A percentile compares a stretch with the other conserved stretches of the same genome.
phyloP scores from a whole-genome alignment of 2,797 vertebrate species.

The Gephyroberyx darwinii region DNA sequence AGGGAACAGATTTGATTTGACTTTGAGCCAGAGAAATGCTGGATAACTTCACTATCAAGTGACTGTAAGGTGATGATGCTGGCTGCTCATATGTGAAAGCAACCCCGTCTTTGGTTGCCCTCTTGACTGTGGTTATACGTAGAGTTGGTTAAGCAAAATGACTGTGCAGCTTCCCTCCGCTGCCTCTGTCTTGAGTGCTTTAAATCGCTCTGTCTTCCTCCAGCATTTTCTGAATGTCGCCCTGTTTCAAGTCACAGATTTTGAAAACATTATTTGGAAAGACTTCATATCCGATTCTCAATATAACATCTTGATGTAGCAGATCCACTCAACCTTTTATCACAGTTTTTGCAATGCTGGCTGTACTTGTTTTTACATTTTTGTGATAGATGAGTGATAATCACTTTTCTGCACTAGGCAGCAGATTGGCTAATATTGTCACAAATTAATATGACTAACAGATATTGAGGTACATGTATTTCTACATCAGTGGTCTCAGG shows the following conservation, averaged over 20 bases:
- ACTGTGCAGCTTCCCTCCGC: constrained; percentile 3
- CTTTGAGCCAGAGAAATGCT: neutral
- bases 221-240: constrained; percentile 32
- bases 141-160: neutral
- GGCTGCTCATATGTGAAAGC: neutral
- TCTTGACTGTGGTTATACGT: neutral
- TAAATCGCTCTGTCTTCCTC: constrained; percentile 57
- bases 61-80: neutral
- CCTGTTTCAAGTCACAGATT: constrained; percentile 23
- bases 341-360: constrained; percentile 38
- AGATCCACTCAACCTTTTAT: constrained; percentile 26
- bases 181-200: constrained; percentile 29
- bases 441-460: constrained; percentile 16
- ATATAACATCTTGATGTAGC: constrained; percentile 54
- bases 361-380: constrained; percentile 20
- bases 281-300: constrained; percentile 16
- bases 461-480: constrained; percentile 25
- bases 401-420: constrained; percentile 20
- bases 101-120: neutral
- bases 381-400: neutral
- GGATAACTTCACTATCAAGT: neutral
- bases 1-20: constrained; percentile 5
- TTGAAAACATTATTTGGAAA: neutral
- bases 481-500: constrained; percentile 41
- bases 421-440: constrained; percentile 9